A percentile compares a stretch with the other conserved stretches of the same genome.
Conservation (phyloP, 2,113 vertebrate species). For the Alaudala cheleensis region DNA sequence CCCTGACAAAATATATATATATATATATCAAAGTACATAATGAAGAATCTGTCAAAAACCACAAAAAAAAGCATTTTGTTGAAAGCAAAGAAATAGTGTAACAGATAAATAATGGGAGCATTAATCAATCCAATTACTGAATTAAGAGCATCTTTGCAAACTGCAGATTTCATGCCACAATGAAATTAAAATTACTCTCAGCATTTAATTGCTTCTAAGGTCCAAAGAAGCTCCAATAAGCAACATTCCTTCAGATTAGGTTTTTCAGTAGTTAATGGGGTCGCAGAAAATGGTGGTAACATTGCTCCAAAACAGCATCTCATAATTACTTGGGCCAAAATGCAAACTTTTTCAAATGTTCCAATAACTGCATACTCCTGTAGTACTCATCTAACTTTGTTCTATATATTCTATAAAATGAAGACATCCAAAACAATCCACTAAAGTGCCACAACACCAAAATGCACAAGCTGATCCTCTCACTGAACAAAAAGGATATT, state of each 20-base stretch:
- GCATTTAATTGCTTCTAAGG: background rate
- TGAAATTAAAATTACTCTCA: slow-evolving; percentile 2
- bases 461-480: background rate
- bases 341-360: background rate
- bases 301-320: background rate
- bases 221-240: background rate
- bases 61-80: background rate
- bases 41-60: background rate
- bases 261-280: background rate
- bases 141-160: background rate
- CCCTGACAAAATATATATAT: too few species aligned
- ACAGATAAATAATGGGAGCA: background rate
- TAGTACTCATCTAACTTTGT: background rate
- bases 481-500: background rate
- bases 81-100: background rate
- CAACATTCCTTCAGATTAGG: background rate
- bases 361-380: background rate
- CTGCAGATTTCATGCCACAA: background rate
- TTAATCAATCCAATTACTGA: background rate
- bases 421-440: background rate
- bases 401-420: background rate
- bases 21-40: background rate
- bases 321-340: background rate
- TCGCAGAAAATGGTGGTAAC: background rate
- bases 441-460: background rate